These are phyloP conservation scores for Damaliscus lunatus DNA, from an alignment of 2,113 vertebrate genomes.

Conservation along the genomic window DNA sequence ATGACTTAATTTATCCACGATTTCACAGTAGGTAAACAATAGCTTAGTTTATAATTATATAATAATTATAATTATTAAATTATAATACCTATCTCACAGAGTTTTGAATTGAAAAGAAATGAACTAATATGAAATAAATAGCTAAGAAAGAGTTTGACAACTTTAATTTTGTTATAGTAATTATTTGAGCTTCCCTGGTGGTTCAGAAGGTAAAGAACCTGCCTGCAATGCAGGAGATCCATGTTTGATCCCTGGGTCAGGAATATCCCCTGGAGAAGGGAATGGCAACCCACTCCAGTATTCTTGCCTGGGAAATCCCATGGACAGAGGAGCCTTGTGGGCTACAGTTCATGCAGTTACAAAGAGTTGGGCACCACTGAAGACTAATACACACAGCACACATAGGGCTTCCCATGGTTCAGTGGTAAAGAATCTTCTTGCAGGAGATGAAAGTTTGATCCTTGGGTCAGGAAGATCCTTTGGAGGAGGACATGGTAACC, in stretches of 20 bases:
- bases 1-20: neutral
- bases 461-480: neutral
- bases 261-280: neutral
- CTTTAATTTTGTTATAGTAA: neutral
- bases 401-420: neutral
- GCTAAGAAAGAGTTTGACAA: neutral
- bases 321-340: neutral
- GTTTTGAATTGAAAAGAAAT: neutral
- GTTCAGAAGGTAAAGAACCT: neutral
- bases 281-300: neutral
- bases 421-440: neutral
- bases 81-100: neutral
- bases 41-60: neutral
- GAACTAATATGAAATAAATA: neutral
- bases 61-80: neutral
- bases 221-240: neutral
- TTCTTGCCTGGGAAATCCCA: neutral
- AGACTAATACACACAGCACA: neutral
- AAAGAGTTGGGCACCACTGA: neutral
- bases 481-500: neutral
- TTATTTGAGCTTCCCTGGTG: neutral
- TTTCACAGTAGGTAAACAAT: neutral
- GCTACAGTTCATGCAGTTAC: accelerated
- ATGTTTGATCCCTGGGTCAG: neutral
- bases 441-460: neutral